These are phyloP conservation scores for Pelagia noctiluca DNA, from an alignment of 30 jellyfish, hydroid and myxozoan species.

Conservation along the genomic window DNA sequence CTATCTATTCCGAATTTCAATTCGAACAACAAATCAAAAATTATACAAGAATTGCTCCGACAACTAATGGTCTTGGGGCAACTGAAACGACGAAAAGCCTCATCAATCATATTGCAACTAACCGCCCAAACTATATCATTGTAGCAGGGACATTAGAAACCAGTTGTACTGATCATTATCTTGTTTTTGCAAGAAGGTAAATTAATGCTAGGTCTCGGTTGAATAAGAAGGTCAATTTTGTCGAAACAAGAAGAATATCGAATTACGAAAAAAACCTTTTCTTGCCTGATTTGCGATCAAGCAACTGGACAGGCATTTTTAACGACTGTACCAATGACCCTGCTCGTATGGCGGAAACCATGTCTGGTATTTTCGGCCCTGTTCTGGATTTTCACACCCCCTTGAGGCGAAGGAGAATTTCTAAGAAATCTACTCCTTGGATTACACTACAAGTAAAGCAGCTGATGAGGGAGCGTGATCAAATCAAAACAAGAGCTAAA, in stretches of 20 bases:
- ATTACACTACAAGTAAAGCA: not conserved
- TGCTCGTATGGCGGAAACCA: not conserved
- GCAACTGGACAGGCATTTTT: not conserved
- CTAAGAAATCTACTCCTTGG: not conserved
- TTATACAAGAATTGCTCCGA: conserved; percentile 16
- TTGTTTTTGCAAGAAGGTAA: not conserved
- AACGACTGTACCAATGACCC: not conserved
- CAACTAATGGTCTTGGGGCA: not conserved
- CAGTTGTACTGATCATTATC: not conserved
- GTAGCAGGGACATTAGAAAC: not conserved
- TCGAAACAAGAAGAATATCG: not conserved
- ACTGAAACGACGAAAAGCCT: conserved; percentile 16
- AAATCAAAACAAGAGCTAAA: conserved; percentile 12
- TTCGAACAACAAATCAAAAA: conserved; percentile 34
- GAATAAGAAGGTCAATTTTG: not conserved
- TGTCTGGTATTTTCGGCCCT: no score
- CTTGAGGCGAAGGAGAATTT: not conserved
- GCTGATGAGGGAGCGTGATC: not conserved
- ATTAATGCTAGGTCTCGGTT: not conserved
- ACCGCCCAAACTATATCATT: not conserved
- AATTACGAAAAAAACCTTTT: not conserved
- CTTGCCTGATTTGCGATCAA: not conserved
- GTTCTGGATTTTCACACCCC: not conserved
- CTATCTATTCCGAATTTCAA: conserved; percentile 24
- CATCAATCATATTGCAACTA: conserved; percentile 29